A percentile compares a stretch with the other conserved stretches of the same genome.
Evolutionary conservation across 2,888 invertebrate species (phyloP).

Genomic region (Bombyx huttoni): DNA sequence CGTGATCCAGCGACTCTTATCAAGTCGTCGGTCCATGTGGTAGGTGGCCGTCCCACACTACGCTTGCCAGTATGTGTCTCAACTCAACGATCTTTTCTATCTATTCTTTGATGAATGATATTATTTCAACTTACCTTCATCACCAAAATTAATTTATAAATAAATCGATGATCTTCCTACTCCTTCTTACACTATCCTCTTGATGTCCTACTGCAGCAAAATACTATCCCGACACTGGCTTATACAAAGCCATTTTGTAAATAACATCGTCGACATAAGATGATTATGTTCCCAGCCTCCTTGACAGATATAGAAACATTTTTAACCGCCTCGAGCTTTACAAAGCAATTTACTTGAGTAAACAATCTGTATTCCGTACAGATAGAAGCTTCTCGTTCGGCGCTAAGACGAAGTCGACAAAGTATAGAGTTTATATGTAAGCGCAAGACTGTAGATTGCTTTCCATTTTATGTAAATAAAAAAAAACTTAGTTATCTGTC

Average conservation of each 20-base stretch:
- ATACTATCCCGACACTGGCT: not conserved
- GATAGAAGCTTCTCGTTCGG: conserved; percentile 20
- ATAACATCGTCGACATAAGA: conserved; percentile 24
- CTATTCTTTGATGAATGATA: too few species aligned
- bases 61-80: too few species aligned
- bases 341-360: conserved; percentile 61
- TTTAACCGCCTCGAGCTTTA: conserved; percentile 46
- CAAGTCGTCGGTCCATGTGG: too few species aligned
- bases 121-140: too few species aligned
- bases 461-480: not conserved
- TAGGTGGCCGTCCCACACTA: too few species aligned
- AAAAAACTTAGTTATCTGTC: not conserved
- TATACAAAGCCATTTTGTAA: conserved; percentile 1
- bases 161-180: too few species aligned
- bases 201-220: not conserved
- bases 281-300: conserved; percentile 27
- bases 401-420: conserved; percentile 11
- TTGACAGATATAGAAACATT: conserved; percentile 44
- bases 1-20: too few species aligned
- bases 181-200: not conserved
- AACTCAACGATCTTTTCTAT: too few species aligned
- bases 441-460: not conserved
- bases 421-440: not conserved
- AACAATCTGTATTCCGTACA: conserved; percentile 38
- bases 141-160: too few species aligned